A percentile compares a stretch with the other conserved stretches of the same genome.
These are phyloP conservation scores for Varecia variegata DNA, from an alignment of 2,797 vertebrate genomes.

Conservation along the genomic window DNA sequence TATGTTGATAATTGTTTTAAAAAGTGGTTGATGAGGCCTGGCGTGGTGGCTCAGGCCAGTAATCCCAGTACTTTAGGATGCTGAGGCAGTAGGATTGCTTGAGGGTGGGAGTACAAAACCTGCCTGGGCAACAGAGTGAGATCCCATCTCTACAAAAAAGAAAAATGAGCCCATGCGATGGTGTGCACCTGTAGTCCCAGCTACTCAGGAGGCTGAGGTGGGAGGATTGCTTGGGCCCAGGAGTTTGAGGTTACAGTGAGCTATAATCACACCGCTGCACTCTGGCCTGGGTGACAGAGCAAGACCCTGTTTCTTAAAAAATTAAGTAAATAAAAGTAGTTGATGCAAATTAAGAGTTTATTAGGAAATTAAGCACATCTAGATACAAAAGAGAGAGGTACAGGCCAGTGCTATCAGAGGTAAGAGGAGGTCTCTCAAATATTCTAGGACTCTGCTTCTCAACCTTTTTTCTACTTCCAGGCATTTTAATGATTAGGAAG, in stretches of 20 bases:
- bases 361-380: not conserved
- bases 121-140: not conserved
- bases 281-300: not conserved
- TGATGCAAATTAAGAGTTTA: not conserved
- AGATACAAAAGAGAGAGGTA: not conserved
- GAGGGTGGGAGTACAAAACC: not conserved
- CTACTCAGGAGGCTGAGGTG: not conserved
- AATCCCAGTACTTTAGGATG: not conserved
- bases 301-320: not conserved
- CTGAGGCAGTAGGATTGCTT: not conserved
- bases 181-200: not conserved
- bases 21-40: not conserved
- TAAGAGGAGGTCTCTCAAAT: not conserved
- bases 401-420: not conserved
- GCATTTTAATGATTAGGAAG: not conserved
- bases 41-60: not conserved
- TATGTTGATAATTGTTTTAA: not conserved
- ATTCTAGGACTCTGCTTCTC: not conserved
- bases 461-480: not conserved
- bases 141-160: not conserved
- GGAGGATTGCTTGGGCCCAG: not conserved
- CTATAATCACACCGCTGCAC: not conserved
- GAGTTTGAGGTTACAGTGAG: not conserved
- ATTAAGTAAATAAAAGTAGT: not conserved
- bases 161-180: not conserved